phyloP scores from a whole-genome alignment of 2,888 invertebrate species.

The Archaeoteleia sp. region DNA sequence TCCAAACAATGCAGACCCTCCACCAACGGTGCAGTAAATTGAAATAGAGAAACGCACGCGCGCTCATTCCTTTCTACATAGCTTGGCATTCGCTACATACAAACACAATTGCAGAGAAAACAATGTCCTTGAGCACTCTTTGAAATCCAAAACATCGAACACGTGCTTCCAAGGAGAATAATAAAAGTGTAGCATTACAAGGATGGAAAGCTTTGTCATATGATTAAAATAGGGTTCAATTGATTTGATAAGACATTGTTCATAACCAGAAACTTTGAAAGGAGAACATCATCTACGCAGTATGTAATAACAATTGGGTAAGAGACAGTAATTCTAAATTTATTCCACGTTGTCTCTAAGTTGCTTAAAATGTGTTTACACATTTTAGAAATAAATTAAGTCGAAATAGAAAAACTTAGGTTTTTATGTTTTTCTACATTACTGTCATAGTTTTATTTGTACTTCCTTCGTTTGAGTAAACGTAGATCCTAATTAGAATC shows the following conservation, averaged over 20 bases:
- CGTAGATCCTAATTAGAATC: no score
- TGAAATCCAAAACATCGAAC: conserved; percentile 46
- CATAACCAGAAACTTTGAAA: not conserved
- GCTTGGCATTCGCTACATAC: conserved; percentile 48
- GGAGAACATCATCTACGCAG: no score
- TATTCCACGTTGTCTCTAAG: no score
- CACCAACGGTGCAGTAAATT: conserved; percentile 30
- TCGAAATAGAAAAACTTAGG: no score
- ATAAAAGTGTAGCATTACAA: conserved; percentile 24
- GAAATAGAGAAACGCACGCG: conserved; percentile 45
- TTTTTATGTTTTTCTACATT: no score
- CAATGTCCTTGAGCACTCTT: conserved; percentile 52
- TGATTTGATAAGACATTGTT: conserved; percentile 8
- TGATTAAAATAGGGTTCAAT: conserved; percentile 20
- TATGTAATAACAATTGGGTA: no score
- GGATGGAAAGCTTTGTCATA: conserved; percentile 23
- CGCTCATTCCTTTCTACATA: conserved; percentile 40
- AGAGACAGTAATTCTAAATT: no score
- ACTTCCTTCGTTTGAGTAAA: no score
- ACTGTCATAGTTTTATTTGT: no score
- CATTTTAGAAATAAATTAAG: no score
- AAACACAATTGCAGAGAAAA: conserved; percentile 49
- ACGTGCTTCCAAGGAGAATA: conserved; percentile 37
- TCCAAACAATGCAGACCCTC: conserved; percentile 42
- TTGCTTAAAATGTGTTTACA: no score